Base-by-base conservation (phyloP, 2,797 vertebrate species). In the Hippocampus kuda region DNA sequence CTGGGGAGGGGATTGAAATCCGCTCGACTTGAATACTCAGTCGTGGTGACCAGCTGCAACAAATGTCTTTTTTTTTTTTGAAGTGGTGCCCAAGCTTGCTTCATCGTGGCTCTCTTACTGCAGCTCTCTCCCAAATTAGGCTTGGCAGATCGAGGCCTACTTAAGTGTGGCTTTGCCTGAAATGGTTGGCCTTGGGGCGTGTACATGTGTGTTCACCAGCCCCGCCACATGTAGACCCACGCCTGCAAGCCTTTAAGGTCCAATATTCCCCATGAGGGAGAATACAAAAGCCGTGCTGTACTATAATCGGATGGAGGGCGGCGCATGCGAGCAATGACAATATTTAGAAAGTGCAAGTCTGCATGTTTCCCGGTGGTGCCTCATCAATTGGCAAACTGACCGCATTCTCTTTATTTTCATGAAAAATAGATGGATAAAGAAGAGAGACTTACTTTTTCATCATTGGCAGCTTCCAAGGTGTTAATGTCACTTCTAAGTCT, bases 401-500 rank as follows among this genome's bases (percentile, higher is more conserved):
- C 22, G 27, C 64, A 49, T 42, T 63, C 38, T 27, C 6, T 51
- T 13, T 68, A 22, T 68, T 46, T 41, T 73, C 66, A 73, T 75
- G 54, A 53, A 24, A 59, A 2, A 51, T 75, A 81, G 75, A 68
- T 81, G 70, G 72, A 67, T 49, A 71, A 44, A 68, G 26, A 66
- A 66, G 30, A 68, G 13, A 61, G 56, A 77, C 84, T 90, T 78
- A 97, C 96, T 93, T 98, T 98, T 84, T 97, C 94, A 80, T 95
- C 92, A 77, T 98, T 98, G 73, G 94, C 90, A 75, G 91, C 86
- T 54, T 93, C 73, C 61, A 98, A 84, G 0, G 92, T 90, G 74
- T 98, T 94, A 93, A 98, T 94, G 68, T 94, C 94, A 73, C 88
- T 87, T 85, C 93, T 94, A 78, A 98, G 81, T 74, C 84, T 88